Evolutionary conservation across 2,113 vertebrate genomes (phyloP).

Genomic region (Chamaea fasciata): DNA sequence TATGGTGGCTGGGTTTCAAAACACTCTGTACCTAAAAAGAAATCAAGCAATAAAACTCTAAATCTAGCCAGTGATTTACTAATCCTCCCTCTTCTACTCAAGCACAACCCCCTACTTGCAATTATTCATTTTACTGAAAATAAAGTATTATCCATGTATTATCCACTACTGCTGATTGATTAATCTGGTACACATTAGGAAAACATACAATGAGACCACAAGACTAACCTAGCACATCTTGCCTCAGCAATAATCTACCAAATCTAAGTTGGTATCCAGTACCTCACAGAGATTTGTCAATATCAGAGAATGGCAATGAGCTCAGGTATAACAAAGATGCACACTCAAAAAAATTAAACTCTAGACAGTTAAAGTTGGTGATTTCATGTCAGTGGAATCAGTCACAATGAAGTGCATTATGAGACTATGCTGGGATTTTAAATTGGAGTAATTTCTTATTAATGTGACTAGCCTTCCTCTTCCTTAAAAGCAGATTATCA

Average conservation of each 20-base stretch:
- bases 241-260: background rate
- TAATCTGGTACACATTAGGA: background rate
- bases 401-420: background rate
- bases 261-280: background rate
- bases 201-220: background rate
- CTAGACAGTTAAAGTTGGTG: background rate
- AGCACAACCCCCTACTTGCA: background rate
- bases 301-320: background rate
- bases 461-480: rapidly evolving
- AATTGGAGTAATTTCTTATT: background rate
- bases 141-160: background rate
- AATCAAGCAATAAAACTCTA: background rate
- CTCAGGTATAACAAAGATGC: background rate
- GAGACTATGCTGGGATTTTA: background rate
- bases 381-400: background rate
- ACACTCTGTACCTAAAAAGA: conserved; percentile 84
- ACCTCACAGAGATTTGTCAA: background rate
- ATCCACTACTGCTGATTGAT: background rate
- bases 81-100: background rate
- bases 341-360: background rate
- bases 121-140: background rate
- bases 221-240: background rate
- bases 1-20: conserved; percentile 84
- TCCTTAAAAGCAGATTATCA: background rate
- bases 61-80: background rate